Conservation (phyloP, 2,888 invertebrate species). For the Byasa hedistus region DNA sequence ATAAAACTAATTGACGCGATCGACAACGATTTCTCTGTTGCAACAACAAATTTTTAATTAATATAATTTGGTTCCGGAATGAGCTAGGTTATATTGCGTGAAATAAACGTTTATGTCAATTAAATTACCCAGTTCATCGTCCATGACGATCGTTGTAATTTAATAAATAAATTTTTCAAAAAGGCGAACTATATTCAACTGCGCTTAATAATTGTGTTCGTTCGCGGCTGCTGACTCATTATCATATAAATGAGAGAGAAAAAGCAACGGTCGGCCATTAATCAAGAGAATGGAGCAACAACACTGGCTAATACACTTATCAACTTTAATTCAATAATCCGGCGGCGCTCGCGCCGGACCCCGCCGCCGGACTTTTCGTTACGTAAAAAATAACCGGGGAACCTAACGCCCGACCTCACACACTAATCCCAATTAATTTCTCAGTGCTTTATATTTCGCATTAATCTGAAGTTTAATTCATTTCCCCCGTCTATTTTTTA, state of each 20-base stretch:
- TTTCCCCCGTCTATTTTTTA: background rate
- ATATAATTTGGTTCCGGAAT: conserved; percentile 61
- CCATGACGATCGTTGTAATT: conserved; percentile 46
- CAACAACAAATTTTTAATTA: conserved; percentile 60
- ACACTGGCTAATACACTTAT: conserved; percentile 78
- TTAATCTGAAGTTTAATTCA: conserved; percentile 31
- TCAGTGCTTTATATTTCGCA: conserved; percentile 45
- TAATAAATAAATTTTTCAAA: conserved; percentile 47
- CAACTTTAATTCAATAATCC: conserved; percentile 79
- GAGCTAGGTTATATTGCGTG: conserved; percentile 61
- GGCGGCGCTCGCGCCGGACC: conserved; percentile 58
- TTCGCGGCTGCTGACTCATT: conserved; percentile 69
- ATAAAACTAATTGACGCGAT: conserved; percentile 60
- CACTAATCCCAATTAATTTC: conserved; percentile 72
- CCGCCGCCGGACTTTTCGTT: conserved; percentile 56
- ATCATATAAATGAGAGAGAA: conserved; percentile 79
- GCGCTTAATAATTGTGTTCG: conserved; percentile 72
- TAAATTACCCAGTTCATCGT: background rate
- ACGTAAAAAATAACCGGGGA: conserved; percentile 72
- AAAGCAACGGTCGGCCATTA: conserved; percentile 73
- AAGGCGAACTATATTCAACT: conserved; percentile 64
- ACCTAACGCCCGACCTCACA: conserved; percentile 66
- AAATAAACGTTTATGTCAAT: conserved; percentile 43
- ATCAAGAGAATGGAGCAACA: conserved; percentile 76
- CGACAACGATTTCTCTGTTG: conserved; percentile 57